A percentile compares a stretch with the other conserved stretches of the same genome.
phyloP scores from a whole-genome alignment of 2,888 invertebrate genomes.

The Heliconius erato region DNA sequence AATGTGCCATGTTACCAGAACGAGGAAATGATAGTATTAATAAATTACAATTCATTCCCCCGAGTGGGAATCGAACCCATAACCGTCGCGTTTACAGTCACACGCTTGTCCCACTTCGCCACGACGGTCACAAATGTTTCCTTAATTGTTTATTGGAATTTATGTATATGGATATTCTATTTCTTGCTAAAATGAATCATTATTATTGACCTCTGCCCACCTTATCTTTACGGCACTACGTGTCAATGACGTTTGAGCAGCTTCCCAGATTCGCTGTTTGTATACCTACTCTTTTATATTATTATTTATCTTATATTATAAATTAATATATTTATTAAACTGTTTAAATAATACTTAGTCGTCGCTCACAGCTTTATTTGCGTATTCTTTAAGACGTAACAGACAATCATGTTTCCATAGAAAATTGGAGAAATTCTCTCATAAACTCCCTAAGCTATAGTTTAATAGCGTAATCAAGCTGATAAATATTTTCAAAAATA shows the following conservation, averaged over 20 bases:
- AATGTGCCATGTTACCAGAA: neutral
- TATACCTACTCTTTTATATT: conserved; percentile 1
- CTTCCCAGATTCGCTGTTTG: conserved; percentile 4
- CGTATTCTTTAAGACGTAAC: too few relatives aligned
- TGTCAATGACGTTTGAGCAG: conserved; percentile 33
- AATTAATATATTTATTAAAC: neutral
- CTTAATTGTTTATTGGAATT: conserved; percentile 12
- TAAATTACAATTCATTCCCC: neutral
- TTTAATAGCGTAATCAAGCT: too few relatives aligned
- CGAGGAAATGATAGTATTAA: neutral
- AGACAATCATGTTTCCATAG: too few relatives aligned
- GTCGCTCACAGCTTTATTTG: too few relatives aligned
- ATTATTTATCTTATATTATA: neutral
- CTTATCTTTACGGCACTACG: conserved; percentile 28
- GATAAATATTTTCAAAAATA: neutral
- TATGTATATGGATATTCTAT: neutral
- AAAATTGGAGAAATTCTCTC: too few relatives aligned
- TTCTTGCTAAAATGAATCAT: conserved; percentile 43
- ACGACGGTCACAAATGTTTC: neutral
- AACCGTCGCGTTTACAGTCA: neutral
- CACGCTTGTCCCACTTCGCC: neutral
- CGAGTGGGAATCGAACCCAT: neutral
- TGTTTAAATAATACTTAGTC: too few relatives aligned
- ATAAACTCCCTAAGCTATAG: too few relatives aligned
- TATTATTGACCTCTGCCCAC: conserved; percentile 30